A percentile compares a stretch with the other conserved stretches of the same genome.
These are phyloP conservation scores for Tauraco erythrolophus DNA, from an alignment of 2,113 vertebrate species.

Conservation along the genomic window DNA sequence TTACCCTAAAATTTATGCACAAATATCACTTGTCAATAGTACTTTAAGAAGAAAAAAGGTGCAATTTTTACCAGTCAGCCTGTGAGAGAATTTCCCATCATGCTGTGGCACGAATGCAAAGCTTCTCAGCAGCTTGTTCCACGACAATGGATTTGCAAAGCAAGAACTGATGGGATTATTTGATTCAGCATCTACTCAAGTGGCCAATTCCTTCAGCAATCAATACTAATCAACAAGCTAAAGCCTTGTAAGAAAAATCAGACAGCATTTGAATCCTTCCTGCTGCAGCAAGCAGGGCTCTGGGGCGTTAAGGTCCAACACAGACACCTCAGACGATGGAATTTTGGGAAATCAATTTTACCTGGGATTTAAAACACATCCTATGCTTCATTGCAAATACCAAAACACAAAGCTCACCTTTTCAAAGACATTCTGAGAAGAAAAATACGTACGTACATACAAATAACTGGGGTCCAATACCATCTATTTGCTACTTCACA, in stretches of 20 bases:
- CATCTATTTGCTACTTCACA: not conserved
- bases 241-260: conserved; percentile 68
- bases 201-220: conserved; percentile 79
- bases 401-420: not conserved
- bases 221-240: conserved; percentile 82
- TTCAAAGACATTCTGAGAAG: not conserved
- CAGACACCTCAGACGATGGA: not conserved
- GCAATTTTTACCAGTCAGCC: not conserved
- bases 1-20: conserved; percentile 51
- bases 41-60: not conserved
- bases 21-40: conserved; percentile 23
- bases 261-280: conserved; percentile 73
- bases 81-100: conserved; percentile 55
- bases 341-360: not conserved
- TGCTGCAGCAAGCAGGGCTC: conserved; percentile 8
- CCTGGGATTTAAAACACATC: not conserved
- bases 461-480: not conserved
- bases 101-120: not conserved
- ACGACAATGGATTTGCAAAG: conserved; percentile 70
- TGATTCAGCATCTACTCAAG: conserved; percentile 80
- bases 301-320: not conserved
- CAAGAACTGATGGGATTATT: conserved; percentile 77
- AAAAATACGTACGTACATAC: not conserved
- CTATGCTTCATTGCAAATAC: not conserved
- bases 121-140: conserved; percentile 70